Evolutionary conservation across 2,888 invertebrate genomes (phyloP), one percentile per base, ranked within the genome.

Genomic region (Meghimatium bilineatum): DNA sequence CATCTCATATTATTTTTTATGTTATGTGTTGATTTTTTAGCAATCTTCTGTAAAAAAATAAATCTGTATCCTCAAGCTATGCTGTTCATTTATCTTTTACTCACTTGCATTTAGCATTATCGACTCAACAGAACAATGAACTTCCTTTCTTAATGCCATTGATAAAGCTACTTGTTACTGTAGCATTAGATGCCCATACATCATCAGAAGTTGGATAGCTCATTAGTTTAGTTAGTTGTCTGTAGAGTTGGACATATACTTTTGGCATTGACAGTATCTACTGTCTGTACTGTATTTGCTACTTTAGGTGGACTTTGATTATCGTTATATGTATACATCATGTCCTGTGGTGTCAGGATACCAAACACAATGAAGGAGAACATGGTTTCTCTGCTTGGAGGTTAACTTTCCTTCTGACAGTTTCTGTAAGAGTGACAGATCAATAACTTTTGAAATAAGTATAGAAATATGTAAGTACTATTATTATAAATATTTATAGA

Each of bases 321-420:
- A 49, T 49, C 6, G 23, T 26, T 29, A 69, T 34, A 44, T 44
- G 44, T 29, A 29, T 49, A 44, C 49, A 29, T 74, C 3, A 14
- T 49, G 12, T 26, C 49, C 44, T 14, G 44, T 38, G 20, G 60
- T 74, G 84, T 80, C 80, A 84, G 66, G 84, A 84, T 20, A 84
- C 79, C 3, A 56, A 29, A 26, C 84, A 84, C 3, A 84, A 17
- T 38, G 84, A 44, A 34, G 84, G 84, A 29, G 84, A 84, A 32
- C 84, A 84, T n/a, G 84, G 84, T 52, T 84, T 84, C 56, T 84
- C 84, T 52, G 79, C 34, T 10, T 80, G 66, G 38, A 84, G 23
- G 56, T 84, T 84, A 26, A 80, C 84, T 69, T 80, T 80, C 38
- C 80, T 56, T 29, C 84, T 72, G 5, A 84, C 75, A 34, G 63